A percentile compares a stretch with the other conserved stretches of the same genome.
Conservation (phyloP, 2,797 vertebrate species). For the Squalus acanthias region DNA sequence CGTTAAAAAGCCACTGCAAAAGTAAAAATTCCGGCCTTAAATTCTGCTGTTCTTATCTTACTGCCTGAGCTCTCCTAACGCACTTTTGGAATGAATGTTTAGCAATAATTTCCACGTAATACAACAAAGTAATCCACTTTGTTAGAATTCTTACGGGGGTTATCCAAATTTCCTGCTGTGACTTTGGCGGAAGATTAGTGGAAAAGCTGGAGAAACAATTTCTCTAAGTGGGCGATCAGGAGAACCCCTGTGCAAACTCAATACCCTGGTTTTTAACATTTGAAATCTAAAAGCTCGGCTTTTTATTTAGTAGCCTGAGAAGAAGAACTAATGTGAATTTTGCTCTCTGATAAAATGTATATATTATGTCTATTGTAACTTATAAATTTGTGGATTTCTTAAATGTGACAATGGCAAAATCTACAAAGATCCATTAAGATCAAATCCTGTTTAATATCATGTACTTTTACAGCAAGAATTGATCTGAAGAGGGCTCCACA, state of each 20-base stretch:
- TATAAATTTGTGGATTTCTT: neutral
- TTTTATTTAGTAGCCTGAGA: neutral
- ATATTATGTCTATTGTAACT: neutral
- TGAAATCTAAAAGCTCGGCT: neutral
- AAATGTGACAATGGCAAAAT: neutral
- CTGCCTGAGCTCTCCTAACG: neutral
- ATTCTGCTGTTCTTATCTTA: neutral
- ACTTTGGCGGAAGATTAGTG: neutral
- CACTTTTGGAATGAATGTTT: neutral
- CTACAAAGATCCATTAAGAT: neutral
- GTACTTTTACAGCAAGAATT: neutral
- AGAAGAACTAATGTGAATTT: neutral
- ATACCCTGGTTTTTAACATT: neutral
- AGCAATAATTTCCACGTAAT: neutral
- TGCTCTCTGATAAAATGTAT: neutral
- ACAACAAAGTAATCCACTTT: neutral
- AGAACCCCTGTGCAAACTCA: neutral
- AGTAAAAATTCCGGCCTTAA: neutral
- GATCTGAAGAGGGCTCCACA: conserved; percentile 18
- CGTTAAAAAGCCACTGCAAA: no score
- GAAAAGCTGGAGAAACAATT: neutral
- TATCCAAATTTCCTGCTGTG: neutral
- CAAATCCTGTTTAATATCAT: neutral
- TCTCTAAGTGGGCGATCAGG: neutral
- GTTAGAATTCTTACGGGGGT: neutral